Evolutionary conservation across 2,888 invertebrate genomes (phyloP).

Genomic region (Eurytoma adleriae): DNA sequence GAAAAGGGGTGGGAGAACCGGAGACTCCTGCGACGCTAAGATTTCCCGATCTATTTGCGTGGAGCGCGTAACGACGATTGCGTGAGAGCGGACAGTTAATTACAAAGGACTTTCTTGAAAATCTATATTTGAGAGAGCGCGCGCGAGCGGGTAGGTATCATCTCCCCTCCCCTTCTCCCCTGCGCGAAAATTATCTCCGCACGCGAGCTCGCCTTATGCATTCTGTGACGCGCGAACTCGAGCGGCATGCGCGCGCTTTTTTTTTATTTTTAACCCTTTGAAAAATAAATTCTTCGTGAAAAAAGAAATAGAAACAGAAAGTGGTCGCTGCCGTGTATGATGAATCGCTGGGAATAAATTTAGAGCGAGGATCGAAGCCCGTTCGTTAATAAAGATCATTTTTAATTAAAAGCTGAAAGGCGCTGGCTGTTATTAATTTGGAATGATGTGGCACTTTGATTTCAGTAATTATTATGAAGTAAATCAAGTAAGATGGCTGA

Average conservation of each 20-base stretch:
- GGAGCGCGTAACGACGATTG: conserved; percentile 41
- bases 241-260: neutral
- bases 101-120: conserved; percentile 56
- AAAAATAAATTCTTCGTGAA: conserved; percentile 35
- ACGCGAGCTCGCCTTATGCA: conserved; percentile 16
- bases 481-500: too few species aligned
- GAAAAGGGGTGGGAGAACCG: neutral
- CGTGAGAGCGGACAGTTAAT: conserved; percentile 56
- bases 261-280: conserved; percentile 3
- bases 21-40: neutral
- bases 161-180: neutral
- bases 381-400: conserved; percentile 24
- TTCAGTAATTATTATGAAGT: too few species aligned
- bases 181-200: conserved; percentile 33
- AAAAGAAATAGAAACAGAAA: neutral
- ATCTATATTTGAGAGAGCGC: conserved; percentile 53
- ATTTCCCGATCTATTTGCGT: conserved; percentile 39
- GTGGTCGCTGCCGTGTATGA: conserved; percentile 15
- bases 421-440: too few species aligned
- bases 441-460: too few species aligned
- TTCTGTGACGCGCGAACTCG: neutral
- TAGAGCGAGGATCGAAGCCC: conserved; percentile 10
- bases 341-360: conserved; percentile 40
- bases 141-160: neutral
- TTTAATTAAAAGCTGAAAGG: conserved; percentile 34